Evolutionary conservation across 2,113 vertebrate species (phyloP).

Genomic region (Rousettus leschenaultii): DNA sequence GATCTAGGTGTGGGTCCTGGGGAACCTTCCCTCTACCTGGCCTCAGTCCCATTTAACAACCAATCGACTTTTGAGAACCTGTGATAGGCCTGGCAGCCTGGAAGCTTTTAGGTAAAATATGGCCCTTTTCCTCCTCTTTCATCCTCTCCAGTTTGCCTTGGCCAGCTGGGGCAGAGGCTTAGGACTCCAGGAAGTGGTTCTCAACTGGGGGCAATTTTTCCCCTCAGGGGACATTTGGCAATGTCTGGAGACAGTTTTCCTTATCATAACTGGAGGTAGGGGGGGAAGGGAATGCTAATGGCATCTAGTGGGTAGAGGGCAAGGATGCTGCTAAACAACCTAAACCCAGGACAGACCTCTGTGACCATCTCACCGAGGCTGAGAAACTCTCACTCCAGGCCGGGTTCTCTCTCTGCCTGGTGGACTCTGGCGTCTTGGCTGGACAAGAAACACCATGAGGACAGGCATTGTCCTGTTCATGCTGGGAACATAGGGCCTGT

Average conservation of each 20-base stretch:
- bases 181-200: not conserved
- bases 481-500: not conserved
- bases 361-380: fast-evolving
- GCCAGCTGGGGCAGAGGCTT: not conserved
- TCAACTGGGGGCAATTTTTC: not conserved
- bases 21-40: not conserved
- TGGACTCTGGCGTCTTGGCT: not conserved
- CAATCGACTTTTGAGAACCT: not conserved
- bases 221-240: not conserved
- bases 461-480: not conserved
- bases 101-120: not conserved
- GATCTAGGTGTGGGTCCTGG: not conserved
- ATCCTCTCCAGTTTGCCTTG: not conserved
- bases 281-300: not conserved
- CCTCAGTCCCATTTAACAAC: not conserved
- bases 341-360: no score
- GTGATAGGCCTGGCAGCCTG: not conserved
- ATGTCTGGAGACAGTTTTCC: not conserved
- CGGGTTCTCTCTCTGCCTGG: not conserved
- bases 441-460: not conserved
- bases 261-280: not conserved
- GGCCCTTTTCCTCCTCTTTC: not conserved
- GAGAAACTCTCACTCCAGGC: not conserved
- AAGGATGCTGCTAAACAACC: not conserved
- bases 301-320: not conserved